Base-by-base conservation (phyloP, 92 coral and sea anemone genomes). In the Palythoa heliodiscus region DNA sequence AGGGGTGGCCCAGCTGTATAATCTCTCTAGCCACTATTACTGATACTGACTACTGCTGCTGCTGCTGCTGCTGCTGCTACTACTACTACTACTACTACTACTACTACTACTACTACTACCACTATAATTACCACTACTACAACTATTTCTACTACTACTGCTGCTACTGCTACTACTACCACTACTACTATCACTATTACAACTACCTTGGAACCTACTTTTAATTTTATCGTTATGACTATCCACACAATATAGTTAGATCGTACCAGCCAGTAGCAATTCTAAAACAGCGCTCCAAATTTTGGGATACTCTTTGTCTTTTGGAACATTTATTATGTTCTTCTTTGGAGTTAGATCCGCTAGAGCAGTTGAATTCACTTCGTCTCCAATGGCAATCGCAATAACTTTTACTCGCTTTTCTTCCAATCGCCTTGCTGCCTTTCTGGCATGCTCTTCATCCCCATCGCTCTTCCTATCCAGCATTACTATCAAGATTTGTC, bases 361-460 rank as follows among this genome's bases (percentile, higher is more conserved):
- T 15, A 85, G 76, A 40, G 87, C 86, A 14, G 73, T 81, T 11
- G 75, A 85, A 55, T 95, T 92, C 48, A 91, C 89, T 47, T 91
- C 89, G 75, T 94, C 89, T 47, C 98, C 97, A 81, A 96, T 90
- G 43, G 92, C 93, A 77, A 96, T 86, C 57, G 91, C 98, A 60
- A 96, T 89, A 11, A 96, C 90, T 48, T 95, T 90, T 23, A 94
- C 94, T 24, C 95, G 93, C 40, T 84, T 90, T 68, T 92, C 85
- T 72, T 71, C 76, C 40, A 96, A 87, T 47, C 78, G 75, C 71
- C 78, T 82, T 52, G 94, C 95, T 23, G 92, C 95, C 13, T 77
- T 83, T 47, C 76, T 89, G 39, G 94, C 88, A 23, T 89, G 87
- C 2, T 88, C 91, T 52, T 80, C 87, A 23, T 83, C 60, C 43